Percentiles rank a stretch among this genome's conserved stretches.
Evolutionary conservation across 2,113 vertebrate species (phyloP).

Genomic region (Spheniscus mendiculus): DNA sequence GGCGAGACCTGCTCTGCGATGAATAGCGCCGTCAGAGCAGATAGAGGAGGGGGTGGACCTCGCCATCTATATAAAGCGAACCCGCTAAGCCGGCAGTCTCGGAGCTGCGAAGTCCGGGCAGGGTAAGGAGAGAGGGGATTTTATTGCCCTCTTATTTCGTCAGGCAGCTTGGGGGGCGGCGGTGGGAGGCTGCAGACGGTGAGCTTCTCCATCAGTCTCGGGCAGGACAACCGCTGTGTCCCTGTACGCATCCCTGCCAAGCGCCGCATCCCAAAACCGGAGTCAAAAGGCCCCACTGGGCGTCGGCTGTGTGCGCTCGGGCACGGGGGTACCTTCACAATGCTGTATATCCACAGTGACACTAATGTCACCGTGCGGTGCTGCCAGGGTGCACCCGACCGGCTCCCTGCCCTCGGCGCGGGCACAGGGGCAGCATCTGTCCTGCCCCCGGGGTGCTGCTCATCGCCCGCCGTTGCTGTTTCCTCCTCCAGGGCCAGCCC

Average conservation of each 20-base stretch:
- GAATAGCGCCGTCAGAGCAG: not conserved
- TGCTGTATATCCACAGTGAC: not conserved
- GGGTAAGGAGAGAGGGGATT: not conserved
- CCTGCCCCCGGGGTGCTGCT: not conserved
- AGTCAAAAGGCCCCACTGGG: fast-evolving
- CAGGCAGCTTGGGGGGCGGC: fast-evolving
- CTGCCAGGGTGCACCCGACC: not conserved
- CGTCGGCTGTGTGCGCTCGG: fast-evolving
- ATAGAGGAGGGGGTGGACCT: conserved; percentile 13
- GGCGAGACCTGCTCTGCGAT: fast-evolving
- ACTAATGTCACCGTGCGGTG: fast-evolving
- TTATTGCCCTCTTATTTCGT: not conserved
- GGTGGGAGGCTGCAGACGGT: not conserved
- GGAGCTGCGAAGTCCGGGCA: not conserved
- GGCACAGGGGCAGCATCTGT: not conserved
- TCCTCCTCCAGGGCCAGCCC: not conserved
- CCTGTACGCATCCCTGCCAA: not conserved
- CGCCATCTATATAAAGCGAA: not conserved
- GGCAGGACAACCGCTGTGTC: not conserved
- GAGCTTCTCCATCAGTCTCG: not conserved
- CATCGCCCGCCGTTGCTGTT: fast-evolving
- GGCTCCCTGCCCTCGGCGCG: fast-evolving
- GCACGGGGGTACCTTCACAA: fast-evolving
- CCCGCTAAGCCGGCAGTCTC: fast-evolving
- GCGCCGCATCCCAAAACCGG: fast-evolving